Evolutionary conservation across 1,140 invertebrate species (phyloP), one percentile per base, ranked within the genome.

Genomic region (Drosophila elegans): DNA sequence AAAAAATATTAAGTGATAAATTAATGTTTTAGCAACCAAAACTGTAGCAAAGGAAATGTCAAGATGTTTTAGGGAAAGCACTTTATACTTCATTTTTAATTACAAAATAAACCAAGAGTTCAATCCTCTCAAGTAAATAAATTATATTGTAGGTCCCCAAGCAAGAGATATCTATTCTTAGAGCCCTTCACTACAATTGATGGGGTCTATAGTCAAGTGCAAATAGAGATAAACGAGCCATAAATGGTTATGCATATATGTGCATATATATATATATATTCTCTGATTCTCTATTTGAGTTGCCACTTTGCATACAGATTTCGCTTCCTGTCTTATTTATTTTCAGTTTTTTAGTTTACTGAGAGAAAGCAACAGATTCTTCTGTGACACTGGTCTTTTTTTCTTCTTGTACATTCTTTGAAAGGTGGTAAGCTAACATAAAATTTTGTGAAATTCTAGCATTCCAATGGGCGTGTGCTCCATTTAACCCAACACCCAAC

Each of bases 151-250:
- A 32, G 60, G 42, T 44, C 39, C 55, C 49, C 53, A 55, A 52
- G 62, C 55, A 34, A 51, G 57, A 29, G 46, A 53, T 66, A 53
- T 66, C 64, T 68, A 68, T 68, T 68, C 61, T 68, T 36, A 49
- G 64, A 68, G 49, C 45, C 29, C 44, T 21, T 13, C 59, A 67
- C 34, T 67, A 62, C 63, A 67, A 49, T 63, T 63, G 63, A 67
- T 63, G 63, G 61, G 59, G 44, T 44, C 32, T 63, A 63, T 27
- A 67, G 57, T 67, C 36, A 21, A 51, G 63, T 63, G 63, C 57
- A 63, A 67, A 67, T 68, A 52, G 64, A 68, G 64, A 68, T 52
- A 64, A 68, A 68, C 60, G 64, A 64, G 60, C 64, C 60, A 52
- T 66, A 68, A 64, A 68, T 52, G 64, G 38, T 3, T 34, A 64